These are phyloP conservation scores for Calliopum simillimum DNA, from an alignment of 2,888 invertebrate species.

Conservation along the genomic window DNA sequence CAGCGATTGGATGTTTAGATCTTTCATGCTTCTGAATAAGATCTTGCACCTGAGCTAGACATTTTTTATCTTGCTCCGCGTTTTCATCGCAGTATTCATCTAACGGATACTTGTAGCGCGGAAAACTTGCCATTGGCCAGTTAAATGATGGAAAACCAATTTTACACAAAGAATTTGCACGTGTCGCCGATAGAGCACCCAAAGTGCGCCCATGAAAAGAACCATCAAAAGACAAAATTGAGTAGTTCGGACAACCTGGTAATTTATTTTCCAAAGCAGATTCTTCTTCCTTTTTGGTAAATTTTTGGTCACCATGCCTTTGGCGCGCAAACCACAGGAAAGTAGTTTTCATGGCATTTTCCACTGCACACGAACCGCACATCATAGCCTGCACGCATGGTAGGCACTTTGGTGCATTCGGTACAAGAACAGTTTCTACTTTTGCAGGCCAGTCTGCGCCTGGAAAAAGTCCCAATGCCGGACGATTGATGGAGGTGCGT, in stretches of 20 bases:
- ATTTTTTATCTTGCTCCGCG: constrained; percentile 79
- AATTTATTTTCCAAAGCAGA: constrained; percentile 82
- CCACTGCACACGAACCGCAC: constrained; percentile 94
- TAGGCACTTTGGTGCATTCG: constrained; percentile 83
- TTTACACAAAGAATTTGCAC: constrained; percentile 93
- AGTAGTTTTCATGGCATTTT: constrained; percentile 91
- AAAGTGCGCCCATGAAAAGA: constrained; percentile 94
- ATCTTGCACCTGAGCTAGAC: constrained; percentile 74
- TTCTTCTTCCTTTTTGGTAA: constrained; percentile 79
- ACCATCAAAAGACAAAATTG: constrained; percentile 71
- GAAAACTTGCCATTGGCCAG: constrained; percentile 93
- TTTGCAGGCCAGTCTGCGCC: constrained; percentile 83
- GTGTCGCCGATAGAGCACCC: constrained; percentile 82
- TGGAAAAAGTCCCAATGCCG: constrained; percentile 91
- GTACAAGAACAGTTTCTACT: constrained; percentile 74
- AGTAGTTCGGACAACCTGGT: constrained; percentile 81
- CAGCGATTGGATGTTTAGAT: constrained; percentile 79
- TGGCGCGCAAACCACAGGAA: constrained; percentile 83
- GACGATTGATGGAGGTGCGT: constrained; percentile 75
- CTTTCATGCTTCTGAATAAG: constrained; percentile 76
- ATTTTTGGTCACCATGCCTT: constrained; percentile 76
- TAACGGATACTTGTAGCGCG: constrained; percentile 89
- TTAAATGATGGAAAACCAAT: constrained; percentile 89
- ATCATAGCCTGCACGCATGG: constrained; percentile 89
- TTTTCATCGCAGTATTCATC: constrained; percentile 82